A percentile compares a stretch with the other conserved stretches of the same genome.
These are phyloP conservation scores for Pachymerium ferrugineum DNA, from an alignment of 2,888 invertebrate genomes.

Conservation along the genomic window DNA sequence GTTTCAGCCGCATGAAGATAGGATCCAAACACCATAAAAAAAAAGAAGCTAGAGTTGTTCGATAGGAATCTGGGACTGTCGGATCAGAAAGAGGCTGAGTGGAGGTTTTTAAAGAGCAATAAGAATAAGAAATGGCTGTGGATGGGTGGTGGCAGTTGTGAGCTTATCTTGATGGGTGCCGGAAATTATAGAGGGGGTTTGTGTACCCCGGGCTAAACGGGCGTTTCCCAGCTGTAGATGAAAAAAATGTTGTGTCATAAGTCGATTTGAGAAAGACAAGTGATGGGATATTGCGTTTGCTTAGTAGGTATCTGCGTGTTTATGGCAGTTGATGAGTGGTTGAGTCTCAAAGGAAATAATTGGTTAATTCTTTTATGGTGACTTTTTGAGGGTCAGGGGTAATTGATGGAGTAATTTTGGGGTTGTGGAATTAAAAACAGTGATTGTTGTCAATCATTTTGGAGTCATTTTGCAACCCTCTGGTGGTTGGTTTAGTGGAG, in stretches of 20 bases:
- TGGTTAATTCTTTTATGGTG: not conserved
- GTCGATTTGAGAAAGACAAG: not conserved
- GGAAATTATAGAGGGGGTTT: conserved; percentile 13
- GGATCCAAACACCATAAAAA: not conserved
- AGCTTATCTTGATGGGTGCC: conserved; percentile 6
- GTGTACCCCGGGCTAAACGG: conserved; percentile 13
- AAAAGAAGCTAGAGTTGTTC: not conserved
- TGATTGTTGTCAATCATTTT: conserved; percentile 1
- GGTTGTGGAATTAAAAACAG: not conserved
- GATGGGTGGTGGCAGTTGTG: conserved; percentile 2
- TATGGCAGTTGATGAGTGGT: conserved; percentile 8
- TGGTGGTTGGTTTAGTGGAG: too few species aligned
- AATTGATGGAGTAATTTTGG: not conserved
- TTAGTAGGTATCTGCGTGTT: not conserved
- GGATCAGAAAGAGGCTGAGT: not conserved
- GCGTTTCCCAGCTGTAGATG: not conserved
- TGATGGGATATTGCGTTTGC: not conserved
- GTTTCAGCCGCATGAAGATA: not conserved
- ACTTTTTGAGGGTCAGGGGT: not conserved
- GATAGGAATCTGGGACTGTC: conserved; percentile 9
- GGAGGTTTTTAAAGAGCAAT: conserved; percentile 8
- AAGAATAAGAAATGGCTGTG: conserved; percentile 9
- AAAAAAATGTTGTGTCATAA: not conserved
- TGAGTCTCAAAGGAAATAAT: not conserved
- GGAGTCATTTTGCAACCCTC: too few species aligned